Evolutionary conservation across 1,140 invertebrate genomes (phyloP), one percentile per base, ranked within the genome.

Genomic region (Archivesica marissinica): DNA sequence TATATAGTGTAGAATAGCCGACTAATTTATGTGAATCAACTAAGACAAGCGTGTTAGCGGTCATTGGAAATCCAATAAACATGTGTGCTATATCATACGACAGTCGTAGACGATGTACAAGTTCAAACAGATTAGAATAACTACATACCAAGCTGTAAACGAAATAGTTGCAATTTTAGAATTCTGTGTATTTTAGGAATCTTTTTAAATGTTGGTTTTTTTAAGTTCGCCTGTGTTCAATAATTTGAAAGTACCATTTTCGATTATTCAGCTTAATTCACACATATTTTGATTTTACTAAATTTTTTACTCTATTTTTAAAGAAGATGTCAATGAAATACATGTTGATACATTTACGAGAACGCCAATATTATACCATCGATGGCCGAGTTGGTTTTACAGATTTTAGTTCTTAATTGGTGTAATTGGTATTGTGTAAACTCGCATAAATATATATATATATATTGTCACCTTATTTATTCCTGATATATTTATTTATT

Each of bases 11-110:
- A 70, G 44, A 17, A 44, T 70, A 70, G 66, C 28, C 39, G 47
- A 50, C 38, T 70, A 44, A 41, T 15, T 70, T 70, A 70, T 70
- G 44, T 70, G 39, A 70, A 25, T 70, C 66, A 72, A 72, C 66
- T 44, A 35, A 28, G n/a, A n/a, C n/a, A 35, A 35, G 59, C 38
- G 30, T 64, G 3, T 6, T n/a, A 38, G 17, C 47, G 74, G 38
- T 76, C 74, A 59, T 76, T n/a, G 74, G 4, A 76, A 76, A 76
- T 76, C 74, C 50, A 72, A 20, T 30, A 7, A 50, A 28, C 28
- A 47, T 30, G 25, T 72, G 68, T 72, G 68, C 68, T 72, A 72
- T 50, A 13, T 17, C 20, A n/a, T n/a, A n/a, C n/a, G n/a, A n/a
- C n/a, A n/a, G n/a, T n/a, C n/a, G n/a, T n/a, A n/a, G n/a, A n/a